These are phyloP conservation scores for Morus bassanus DNA, from an alignment of 2,797 vertebrate species.

Conservation along the genomic window DNA sequence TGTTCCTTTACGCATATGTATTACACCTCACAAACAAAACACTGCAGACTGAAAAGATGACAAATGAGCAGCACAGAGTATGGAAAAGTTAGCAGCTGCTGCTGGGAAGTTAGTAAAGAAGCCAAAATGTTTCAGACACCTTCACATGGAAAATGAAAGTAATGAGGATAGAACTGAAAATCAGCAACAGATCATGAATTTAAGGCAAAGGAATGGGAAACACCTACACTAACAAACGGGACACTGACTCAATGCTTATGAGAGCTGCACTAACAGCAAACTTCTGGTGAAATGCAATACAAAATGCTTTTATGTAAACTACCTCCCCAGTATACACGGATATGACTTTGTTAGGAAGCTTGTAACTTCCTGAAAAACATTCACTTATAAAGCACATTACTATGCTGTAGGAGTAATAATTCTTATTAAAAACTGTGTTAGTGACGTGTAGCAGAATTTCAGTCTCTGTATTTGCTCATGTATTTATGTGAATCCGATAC, in stretches of 20 bases:
- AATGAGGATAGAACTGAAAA: background rate
- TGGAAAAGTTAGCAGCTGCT: background rate
- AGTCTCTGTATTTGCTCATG: background rate
- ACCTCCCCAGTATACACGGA: background rate
- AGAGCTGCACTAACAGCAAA: background rate
- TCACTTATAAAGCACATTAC: background rate
- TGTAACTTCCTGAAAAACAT: background rate
- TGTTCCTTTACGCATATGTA: background rate
- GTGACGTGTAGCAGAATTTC: too few species aligned
- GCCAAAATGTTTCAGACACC: constrained; percentile 5
- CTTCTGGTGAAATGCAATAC: background rate
- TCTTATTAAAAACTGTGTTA: background rate
- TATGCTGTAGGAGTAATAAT: background rate
- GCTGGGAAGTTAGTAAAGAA: background rate
- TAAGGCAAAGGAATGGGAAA: background rate
- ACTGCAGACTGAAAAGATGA: background rate
- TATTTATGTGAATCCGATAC: background rate
- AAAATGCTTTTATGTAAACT: background rate
- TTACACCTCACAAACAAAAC: background rate
- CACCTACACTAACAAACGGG: constrained; percentile 10
- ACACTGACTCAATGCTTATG: background rate
- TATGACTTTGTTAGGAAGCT: background rate
- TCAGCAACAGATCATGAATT: background rate
- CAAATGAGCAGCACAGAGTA: background rate
- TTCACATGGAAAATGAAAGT: constrained; percentile 2